Evolutionary conservation across 1,140 invertebrate genomes (phyloP).

Genomic region (Lepidotrigona ventralis): DNA sequence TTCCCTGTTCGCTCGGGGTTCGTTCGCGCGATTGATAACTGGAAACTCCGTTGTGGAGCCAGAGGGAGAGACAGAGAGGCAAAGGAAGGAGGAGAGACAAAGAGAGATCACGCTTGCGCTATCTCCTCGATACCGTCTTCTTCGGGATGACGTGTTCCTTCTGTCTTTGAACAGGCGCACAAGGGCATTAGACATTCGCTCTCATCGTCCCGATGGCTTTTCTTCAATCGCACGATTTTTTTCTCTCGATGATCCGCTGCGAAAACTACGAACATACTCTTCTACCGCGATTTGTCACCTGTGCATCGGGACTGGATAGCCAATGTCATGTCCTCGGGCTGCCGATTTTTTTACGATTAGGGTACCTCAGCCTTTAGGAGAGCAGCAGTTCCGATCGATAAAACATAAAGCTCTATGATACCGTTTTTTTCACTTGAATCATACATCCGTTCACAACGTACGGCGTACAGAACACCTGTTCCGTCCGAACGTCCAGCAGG

Average conservation of each 20-base stretch:
- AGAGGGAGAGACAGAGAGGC: constrained; percentile 53
- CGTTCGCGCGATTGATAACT: not conserved
- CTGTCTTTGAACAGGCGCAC: constrained; percentile 44
- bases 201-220: constrained; percentile 28
- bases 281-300: not conserved
- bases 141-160: constrained; percentile 59
- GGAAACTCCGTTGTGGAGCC: not conserved
- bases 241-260: too few relatives aligned
- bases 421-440: constrained; percentile 55
- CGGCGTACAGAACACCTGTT: constrained; percentile 32
- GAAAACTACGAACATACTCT: too few relatives aligned
- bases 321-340: constrained; percentile 37
- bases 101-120: constrained; percentile 55
- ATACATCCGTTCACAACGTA: constrained; percentile 53
- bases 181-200: constrained; percentile 59
- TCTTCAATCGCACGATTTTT: too few relatives aligned
- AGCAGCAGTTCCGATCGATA: constrained; percentile 61
- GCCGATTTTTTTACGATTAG: constrained; percentile 41
- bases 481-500: constrained; percentile 49
- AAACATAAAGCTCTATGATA: constrained; percentile 51
- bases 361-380: constrained; percentile 49
- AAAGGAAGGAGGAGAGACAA: constrained; percentile 52
- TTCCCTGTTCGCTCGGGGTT: not conserved
- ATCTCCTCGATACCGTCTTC: constrained; percentile 62
- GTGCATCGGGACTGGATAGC: constrained; percentile 9